Conservation (phyloP, 2,113 vertebrate genomes). For the Chunga burmeisteri region DNA sequence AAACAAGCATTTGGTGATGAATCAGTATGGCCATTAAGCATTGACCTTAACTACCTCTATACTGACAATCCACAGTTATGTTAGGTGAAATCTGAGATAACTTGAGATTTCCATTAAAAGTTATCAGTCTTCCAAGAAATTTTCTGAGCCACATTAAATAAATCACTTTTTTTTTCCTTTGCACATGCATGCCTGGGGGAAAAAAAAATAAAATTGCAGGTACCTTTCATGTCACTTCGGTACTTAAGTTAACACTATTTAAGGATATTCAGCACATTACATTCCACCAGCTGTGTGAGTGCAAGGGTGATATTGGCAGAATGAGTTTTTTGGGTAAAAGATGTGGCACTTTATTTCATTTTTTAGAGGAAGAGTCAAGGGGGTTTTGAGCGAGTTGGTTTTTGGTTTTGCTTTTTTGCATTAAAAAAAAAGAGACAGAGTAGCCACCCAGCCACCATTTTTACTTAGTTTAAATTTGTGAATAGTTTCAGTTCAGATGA, state of each 20-base stretch:
- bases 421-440: not conserved
- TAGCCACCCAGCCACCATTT: not conserved
- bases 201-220: not conserved
- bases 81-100: not conserved
- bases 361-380: not conserved
- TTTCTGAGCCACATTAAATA: not conserved
- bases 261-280: not conserved
- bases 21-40: not conserved
- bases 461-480: not conserved
- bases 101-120: not conserved
- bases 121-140: not conserved
- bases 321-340: not conserved
- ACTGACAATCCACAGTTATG: not conserved
- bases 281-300: not conserved
- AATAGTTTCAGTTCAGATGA: not conserved
- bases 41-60: not conserved
- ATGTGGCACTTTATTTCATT: not conserved
- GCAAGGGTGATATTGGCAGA: not conserved
- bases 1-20: not conserved
- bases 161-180: not conserved
- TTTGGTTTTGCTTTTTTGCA: not conserved
- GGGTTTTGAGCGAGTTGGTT: fast-evolving
- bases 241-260: not conserved
- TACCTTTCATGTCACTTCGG: not conserved
- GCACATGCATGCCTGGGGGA: not conserved